These are phyloP conservation scores for Microcebus ravelobensis DNA, from an alignment of 2,113 vertebrate genomes.

Conservation along the genomic window DNA sequence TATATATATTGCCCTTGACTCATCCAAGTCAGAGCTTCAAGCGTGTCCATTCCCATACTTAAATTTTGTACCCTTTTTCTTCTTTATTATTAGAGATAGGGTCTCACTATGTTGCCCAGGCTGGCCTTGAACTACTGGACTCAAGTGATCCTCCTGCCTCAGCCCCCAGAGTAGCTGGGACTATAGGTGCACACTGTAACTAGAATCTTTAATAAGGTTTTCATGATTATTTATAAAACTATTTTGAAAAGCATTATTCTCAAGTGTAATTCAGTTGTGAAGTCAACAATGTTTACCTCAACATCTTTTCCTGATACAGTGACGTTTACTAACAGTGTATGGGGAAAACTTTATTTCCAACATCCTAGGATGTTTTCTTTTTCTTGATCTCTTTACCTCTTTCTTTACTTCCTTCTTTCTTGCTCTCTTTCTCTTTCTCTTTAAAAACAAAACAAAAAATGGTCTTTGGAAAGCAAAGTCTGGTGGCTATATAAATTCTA, in stretches of 20 bases:
- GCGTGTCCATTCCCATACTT: too few relatives aligned
- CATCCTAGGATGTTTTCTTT: neutral
- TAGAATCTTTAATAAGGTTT: neutral
- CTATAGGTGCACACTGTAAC: neutral
- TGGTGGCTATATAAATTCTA: neutral
- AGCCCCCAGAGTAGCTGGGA: too few relatives aligned
- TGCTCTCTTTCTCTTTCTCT: neutral
- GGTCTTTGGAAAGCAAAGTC: neutral
- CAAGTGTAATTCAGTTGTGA: neutral
- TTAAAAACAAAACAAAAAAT: neutral
- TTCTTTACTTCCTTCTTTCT: neutral
- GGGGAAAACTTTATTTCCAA: neutral
- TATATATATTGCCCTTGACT: too few relatives aligned
- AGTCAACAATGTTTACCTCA: neutral
- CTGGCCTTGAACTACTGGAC: too few relatives aligned
- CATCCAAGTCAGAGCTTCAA: too few relatives aligned
- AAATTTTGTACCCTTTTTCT: too few relatives aligned
- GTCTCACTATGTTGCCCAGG: too few relatives aligned
- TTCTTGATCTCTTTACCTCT: neutral
- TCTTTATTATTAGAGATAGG: too few relatives aligned
- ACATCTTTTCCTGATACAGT: neutral
- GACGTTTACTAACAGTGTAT: neutral
- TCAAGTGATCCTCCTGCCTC: too few relatives aligned
- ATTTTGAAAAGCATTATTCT: neutral
- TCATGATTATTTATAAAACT: neutral